phyloP scores from a whole-genome alignment of 2,113 vertebrate species.

The Perca schrenkii region DNA sequence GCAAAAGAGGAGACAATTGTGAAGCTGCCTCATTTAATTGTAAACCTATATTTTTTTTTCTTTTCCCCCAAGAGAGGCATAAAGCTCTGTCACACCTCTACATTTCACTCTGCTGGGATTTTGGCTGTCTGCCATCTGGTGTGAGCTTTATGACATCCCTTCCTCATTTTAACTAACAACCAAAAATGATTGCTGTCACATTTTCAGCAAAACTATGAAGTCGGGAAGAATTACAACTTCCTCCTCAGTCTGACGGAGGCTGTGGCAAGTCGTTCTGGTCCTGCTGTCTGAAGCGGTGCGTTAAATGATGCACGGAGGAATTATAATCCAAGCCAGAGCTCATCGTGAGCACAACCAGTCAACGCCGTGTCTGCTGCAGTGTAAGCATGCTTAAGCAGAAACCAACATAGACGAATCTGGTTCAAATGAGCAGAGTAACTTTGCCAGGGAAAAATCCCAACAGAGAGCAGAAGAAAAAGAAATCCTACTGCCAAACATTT shows the following conservation, averaged over 20 bases:
- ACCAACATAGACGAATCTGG: slow-evolving; percentile 47
- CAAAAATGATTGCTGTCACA: slow-evolving; percentile 52
- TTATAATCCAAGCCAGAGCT: slow-evolving; percentile 49
- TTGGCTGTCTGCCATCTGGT: slow-evolving; percentile 43
- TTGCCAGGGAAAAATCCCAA: slow-evolving; percentile 59
- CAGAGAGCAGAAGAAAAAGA: slow-evolving; percentile 54
- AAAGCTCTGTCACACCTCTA: slow-evolving; percentile 25
- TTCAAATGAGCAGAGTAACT: slow-evolving; percentile 50
- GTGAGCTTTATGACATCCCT: slow-evolving; percentile 39
- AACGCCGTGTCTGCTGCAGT: slow-evolving; percentile 35
- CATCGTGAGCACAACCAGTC: slow-evolving; percentile 32
- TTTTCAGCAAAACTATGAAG: slow-evolving; percentile 53
- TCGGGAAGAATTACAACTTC: slow-evolving; percentile 12
- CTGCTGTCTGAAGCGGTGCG: slow-evolving; percentile 33
- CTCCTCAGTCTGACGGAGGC: slow-evolving; percentile 39
- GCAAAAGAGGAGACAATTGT: neutral
- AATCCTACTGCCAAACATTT: slow-evolving; percentile 68
- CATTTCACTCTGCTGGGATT: slow-evolving; percentile 36
- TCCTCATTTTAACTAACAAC: slow-evolving; percentile 55
- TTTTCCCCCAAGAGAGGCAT: slow-evolving; percentile 7
- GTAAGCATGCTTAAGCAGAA: slow-evolving; percentile 58
- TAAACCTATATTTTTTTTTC: neutral
- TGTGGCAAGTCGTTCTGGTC: neutral
- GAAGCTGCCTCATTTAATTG: neutral
- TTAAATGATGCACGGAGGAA: slow-evolving; percentile 54